Evolutionary conservation across 1,140 invertebrate genomes (phyloP).

Genomic region (Cydia fagiglandana): DNA sequence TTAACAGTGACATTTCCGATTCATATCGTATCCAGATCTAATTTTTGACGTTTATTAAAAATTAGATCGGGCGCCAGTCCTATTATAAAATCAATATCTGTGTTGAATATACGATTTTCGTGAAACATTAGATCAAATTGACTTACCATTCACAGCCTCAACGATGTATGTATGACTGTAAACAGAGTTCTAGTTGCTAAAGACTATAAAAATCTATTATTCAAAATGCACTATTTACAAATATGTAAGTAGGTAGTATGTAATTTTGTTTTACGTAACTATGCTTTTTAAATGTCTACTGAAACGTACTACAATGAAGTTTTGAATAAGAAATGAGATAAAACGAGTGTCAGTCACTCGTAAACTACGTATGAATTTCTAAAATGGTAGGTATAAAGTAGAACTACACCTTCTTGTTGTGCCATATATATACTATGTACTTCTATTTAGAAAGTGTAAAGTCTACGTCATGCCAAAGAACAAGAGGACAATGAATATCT

Average conservation of each 20-base stretch:
- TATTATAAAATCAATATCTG: no score
- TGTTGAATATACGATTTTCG: no score
- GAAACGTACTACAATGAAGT: not conserved
- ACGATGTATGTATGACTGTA: not conserved
- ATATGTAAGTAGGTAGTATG: not conserved
- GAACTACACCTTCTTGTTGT: not conserved
- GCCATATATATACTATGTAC: not conserved
- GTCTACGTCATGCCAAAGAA: not conserved
- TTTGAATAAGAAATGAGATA: not conserved
- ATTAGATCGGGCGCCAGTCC: no score
- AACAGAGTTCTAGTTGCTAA: constrained; percentile 1
- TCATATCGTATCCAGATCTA: no score
- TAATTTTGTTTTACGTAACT: not conserved
- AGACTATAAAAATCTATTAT: not conserved
- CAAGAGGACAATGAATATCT: not conserved
- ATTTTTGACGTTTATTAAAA: no score
- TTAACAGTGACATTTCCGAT: no score
- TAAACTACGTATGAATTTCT: not conserved
- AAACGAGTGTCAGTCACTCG: not conserved
- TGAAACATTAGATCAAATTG: not conserved
- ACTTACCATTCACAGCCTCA: constrained; percentile 4
- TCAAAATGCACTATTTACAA: not conserved
- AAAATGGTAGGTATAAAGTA: not conserved
- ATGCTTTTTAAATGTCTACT: not conserved
- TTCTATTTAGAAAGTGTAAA: constrained; percentile 5